Evolutionary conservation across 2,888 invertebrate genomes (phyloP).

Genomic region (Ypsolopha sequella): DNA sequence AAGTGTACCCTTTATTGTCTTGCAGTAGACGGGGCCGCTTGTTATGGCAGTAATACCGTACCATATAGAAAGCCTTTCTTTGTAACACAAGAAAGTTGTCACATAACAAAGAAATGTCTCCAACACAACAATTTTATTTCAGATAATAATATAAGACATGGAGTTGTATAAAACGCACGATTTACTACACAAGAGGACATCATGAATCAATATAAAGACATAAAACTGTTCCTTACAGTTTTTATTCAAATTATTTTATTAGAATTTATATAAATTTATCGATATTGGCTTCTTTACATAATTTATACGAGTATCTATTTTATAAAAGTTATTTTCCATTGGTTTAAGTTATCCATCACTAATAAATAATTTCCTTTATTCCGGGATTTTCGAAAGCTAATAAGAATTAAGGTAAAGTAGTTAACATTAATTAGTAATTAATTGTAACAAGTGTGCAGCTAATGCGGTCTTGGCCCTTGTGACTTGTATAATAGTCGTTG

Average conservation of each 20-base stretch:
- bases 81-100: conserved; percentile 2
- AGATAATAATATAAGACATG: too few relatives aligned
- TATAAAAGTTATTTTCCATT: not conserved
- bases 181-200: conserved; percentile 4
- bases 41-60: not conserved
- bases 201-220: conserved; percentile 8
- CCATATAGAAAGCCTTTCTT: conserved; percentile 1
- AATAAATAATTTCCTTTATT: not conserved
- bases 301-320: conserved; percentile 9
- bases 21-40: conserved; percentile 22
- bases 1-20: conserved; percentile 47
- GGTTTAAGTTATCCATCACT: too few relatives aligned
- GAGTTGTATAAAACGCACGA: not conserved
- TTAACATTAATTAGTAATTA: conserved; percentile 36
- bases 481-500: not conserved
- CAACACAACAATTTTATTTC: too few relatives aligned
- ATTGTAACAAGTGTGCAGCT: conserved; percentile 44
- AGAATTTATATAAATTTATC: conserved; percentile 8
- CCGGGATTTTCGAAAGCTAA: conserved; percentile 43
- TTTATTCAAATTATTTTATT: conserved; percentile 8
- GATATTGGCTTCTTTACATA: conserved; percentile 9
- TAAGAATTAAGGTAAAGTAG: conserved; percentile 48
- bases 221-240: not conserved
- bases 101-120: too few relatives aligned
- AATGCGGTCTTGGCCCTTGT: conserved; percentile 19